Evolutionary conservation across 2,888 invertebrate genomes (phyloP).

Genomic region (Epistrophe eligans): DNA sequence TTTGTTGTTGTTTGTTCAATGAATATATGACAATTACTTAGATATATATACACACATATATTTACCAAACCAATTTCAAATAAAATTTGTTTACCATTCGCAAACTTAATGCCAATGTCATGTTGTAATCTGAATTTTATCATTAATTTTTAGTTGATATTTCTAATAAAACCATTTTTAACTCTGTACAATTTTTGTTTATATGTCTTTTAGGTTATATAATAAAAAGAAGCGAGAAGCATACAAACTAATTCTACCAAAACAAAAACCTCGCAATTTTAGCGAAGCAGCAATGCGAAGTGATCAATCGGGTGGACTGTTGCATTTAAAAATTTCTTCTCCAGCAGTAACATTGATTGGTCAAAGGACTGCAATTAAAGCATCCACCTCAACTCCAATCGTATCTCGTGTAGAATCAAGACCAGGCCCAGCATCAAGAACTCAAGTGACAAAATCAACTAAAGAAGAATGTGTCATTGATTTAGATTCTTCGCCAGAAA

Average conservation of each 20-base stretch:
- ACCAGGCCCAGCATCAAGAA: slow-evolving; percentile 20
- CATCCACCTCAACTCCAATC: slow-evolving; percentile 45
- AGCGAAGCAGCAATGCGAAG: slow-evolving; percentile 64
- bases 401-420: slow-evolving; percentile 38
- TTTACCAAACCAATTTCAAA: too few relatives aligned
- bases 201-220: slow-evolving; percentile 54
- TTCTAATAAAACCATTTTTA: too few relatives aligned
- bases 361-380: slow-evolving; percentile 38
- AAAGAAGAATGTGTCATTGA: slow-evolving; percentile 63
- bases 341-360: slow-evolving; percentile 47
- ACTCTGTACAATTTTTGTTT: background rate
- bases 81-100: too few relatives aligned
- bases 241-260: slow-evolving; percentile 61
- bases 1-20: too few relatives aligned
- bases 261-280: slow-evolving; percentile 15
- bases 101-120: too few relatives aligned
- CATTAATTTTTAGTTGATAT: too few relatives aligned
- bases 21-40: too few relatives aligned
- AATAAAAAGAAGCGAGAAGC: slow-evolving; percentile 64
- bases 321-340: slow-evolving; percentile 66
- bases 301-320: slow-evolving; percentile 62
- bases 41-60: too few relatives aligned
- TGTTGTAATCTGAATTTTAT: too few relatives aligned
- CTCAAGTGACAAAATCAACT: background rate
- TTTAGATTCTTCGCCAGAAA: slow-evolving; percentile 69